A percentile compares a stretch with the other conserved stretches of the same genome.
phyloP scores from a whole-genome alignment of 2,888 invertebrate genomes.

The Cotesia congregata region DNA sequence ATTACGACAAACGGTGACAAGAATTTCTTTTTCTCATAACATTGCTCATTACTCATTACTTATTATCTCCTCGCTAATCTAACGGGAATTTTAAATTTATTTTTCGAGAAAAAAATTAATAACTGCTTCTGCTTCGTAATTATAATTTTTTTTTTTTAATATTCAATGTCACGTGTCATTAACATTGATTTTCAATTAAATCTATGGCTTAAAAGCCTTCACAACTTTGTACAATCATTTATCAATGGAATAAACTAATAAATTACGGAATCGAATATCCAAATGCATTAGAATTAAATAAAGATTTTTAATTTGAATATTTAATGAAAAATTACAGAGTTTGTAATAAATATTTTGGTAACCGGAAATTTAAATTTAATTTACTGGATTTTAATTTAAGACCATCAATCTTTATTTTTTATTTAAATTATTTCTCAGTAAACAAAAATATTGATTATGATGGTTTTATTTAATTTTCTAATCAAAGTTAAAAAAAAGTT shows the following conservation, averaged over 20 bases:
- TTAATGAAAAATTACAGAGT: background rate
- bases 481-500: background rate
- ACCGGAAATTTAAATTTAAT: background rate
- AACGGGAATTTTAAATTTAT: background rate
- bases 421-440: background rate
- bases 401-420: background rate
- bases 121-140: too few species aligned
- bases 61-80: background rate
- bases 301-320: background rate
- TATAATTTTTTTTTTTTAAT: too few species aligned
- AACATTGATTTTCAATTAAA: too few species aligned
- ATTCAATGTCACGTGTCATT: too few species aligned
- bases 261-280: background rate
- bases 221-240: background rate
- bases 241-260: background rate
- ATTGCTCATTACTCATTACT: background rate
- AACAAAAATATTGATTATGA: too few species aligned
- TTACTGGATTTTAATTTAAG: background rate
- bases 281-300: background rate
- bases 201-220: too few species aligned
- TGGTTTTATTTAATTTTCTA: background rate
- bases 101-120: background rate
- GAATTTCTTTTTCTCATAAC: conserved; percentile 13
- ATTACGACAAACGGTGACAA: conserved; percentile 40
- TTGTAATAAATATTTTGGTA: background rate